Evolutionary conservation across 1,140 invertebrate genomes (phyloP).

Genomic region (Cepaea nemoralis): DNA sequence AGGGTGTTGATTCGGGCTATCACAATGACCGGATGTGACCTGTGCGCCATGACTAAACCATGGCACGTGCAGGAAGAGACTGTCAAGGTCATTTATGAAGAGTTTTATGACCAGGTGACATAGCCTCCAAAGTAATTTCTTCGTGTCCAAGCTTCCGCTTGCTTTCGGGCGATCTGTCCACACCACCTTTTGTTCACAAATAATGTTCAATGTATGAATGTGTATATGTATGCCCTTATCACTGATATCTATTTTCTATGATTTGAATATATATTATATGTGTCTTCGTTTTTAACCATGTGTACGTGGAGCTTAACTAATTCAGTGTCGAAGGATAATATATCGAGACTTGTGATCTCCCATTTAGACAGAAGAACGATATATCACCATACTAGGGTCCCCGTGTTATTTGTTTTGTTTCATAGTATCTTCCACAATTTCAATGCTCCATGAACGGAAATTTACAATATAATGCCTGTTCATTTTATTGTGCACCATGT

Average conservation of each 20-base stretch:
- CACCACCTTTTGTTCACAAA: neutral
- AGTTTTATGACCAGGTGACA: conserved; percentile 85
- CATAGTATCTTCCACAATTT: too few relatives aligned
- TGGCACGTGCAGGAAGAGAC: conserved; percentile 87
- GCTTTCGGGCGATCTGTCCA: neutral
- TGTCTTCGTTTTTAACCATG: too few relatives aligned
- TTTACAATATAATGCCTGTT: too few relatives aligned
- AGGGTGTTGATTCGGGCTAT: conserved; percentile 77
- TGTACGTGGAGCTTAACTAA: too few relatives aligned
- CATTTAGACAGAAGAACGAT: too few relatives aligned
- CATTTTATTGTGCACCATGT: too few relatives aligned
- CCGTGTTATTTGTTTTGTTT: too few relatives aligned
- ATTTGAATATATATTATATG: neutral
- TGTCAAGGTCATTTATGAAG: conserved; percentile 86
- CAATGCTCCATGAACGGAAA: too few relatives aligned
- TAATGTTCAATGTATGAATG: neutral
- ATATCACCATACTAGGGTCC: too few relatives aligned
- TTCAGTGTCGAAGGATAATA: too few relatives aligned
- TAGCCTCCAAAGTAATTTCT: neutral
- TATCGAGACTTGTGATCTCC: too few relatives aligned
- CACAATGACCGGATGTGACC: conserved; percentile 85
- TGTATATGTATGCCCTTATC: neutral
- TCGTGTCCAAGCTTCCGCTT: neutral
- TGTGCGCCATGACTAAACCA: conserved; percentile 86
- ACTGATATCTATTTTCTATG: neutral